Percentiles rank a stretch among this genome's conserved stretches.
Conservation (phyloP, 2,888 invertebrate genomes). For the Volucella inflata region DNA sequence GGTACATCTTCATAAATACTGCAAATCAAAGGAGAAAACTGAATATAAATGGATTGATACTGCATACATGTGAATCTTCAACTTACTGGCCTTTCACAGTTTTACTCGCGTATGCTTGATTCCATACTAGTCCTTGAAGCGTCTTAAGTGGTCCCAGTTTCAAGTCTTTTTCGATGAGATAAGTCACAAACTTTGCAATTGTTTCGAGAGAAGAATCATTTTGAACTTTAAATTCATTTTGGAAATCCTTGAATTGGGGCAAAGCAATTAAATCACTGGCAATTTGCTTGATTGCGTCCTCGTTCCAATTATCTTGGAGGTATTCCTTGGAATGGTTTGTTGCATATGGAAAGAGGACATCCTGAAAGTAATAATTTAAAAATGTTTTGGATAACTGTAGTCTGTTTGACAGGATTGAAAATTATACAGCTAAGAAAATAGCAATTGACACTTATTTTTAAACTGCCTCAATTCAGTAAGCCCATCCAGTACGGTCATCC, state of each 20-base stretch:
- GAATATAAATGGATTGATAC: conserved; percentile 44
- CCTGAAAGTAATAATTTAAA: conserved; percentile 84
- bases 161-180: conserved; percentile 92
- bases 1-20: conserved; percentile 95
- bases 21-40: conserved; percentile 79
- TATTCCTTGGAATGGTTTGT: conserved; percentile 89
- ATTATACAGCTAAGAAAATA: no score
- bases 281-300: conserved; percentile 87
- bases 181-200: conserved; percentile 89
- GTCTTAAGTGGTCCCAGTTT: conserved; percentile 92
- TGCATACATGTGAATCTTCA: not conserved
- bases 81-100: conserved; percentile 95
- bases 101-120: conserved; percentile 91
- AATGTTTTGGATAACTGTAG: no score
- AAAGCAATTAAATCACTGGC: conserved; percentile 87
- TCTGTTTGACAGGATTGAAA: no score
- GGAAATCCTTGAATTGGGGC: conserved; percentile 77
- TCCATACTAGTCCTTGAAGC: conserved; percentile 96
- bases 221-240: conserved; percentile 82
- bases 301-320: conserved; percentile 89
- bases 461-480: no score
- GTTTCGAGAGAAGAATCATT: conserved; percentile 84
- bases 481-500: no score
- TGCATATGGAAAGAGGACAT: conserved; percentile 91
- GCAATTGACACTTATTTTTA: no score